These are phyloP conservation scores for Ornithoptera priamus DNA, from an alignment of 2,888 invertebrate species.

Conservation along the genomic window DNA sequence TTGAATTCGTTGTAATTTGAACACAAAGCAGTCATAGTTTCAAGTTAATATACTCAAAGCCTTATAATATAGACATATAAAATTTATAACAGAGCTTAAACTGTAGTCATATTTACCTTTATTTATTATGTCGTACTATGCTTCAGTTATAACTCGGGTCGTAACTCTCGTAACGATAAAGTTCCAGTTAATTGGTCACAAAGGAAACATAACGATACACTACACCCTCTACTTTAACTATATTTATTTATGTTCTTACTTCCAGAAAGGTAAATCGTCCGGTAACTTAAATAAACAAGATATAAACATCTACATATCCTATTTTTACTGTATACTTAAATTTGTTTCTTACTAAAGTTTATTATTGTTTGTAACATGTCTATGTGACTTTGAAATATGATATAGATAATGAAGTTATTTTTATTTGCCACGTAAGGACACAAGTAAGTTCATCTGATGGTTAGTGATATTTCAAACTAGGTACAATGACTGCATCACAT, in stretches of 20 bases:
- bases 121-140: not conserved
- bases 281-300: not conserved
- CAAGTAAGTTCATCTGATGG: too few relatives aligned
- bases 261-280: not conserved
- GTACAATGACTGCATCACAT: not conserved
- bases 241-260: not conserved
- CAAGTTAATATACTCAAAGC: too few relatives aligned
- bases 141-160: not conserved
- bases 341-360: too few relatives aligned
- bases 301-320: not conserved
- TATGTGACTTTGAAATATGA: too few relatives aligned
- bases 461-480: too few relatives aligned
- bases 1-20: too few relatives aligned
- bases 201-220: constrained; percentile 4
- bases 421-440: too few relatives aligned
- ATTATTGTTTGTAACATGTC: too few relatives aligned
- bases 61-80: not conserved
- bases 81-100: not conserved
- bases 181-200: constrained; percentile 2
- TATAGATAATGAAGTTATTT: too few relatives aligned
- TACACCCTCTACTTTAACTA: not conserved
- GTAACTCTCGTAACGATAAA: not conserved
- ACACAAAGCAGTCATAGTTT: too few relatives aligned
- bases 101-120: not conserved
- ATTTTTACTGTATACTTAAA: too few relatives aligned